These are phyloP conservation scores for Microchirus variegatus DNA, from an alignment of 2,797 vertebrate genomes.

Conservation along the genomic window DNA sequence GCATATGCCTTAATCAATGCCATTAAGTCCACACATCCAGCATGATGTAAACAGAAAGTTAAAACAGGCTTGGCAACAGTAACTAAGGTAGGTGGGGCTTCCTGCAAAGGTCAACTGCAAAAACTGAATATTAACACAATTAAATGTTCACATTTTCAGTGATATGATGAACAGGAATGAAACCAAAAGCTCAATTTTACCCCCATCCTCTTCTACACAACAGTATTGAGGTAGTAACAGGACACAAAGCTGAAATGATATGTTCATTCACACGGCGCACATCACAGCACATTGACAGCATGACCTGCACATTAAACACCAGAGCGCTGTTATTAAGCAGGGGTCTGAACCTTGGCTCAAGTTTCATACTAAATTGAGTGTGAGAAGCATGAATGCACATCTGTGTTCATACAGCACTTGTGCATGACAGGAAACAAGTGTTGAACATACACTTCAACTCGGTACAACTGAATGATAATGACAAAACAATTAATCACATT, in stretches of 20 bases:
- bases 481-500: constrained; percentile 21
- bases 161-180: background rate
- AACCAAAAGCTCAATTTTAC: no score
- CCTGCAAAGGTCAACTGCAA: background rate
- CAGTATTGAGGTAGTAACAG: no score
- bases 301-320: constrained; percentile 45
- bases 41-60: background rate
- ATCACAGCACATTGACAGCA: constrained; percentile 32
- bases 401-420: constrained; percentile 35
- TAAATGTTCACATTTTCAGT: background rate
- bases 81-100: background rate
- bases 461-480: constrained; percentile 25
- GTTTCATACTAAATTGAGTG: constrained; percentile 50
- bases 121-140: background rate
- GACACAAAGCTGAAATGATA: no score
- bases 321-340: constrained; percentile 39
- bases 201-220: no score
- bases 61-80: background rate
- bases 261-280: constrained; percentile 30
- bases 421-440: constrained; percentile 45
- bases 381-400: constrained; percentile 50
- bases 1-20: background rate
- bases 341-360: constrained; percentile 34
- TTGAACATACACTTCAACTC: constrained; percentile 23
- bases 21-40: background rate